phyloP scores from a whole-genome alignment of 2,888 invertebrate genomes.

The Stomorhina lunata region DNA sequence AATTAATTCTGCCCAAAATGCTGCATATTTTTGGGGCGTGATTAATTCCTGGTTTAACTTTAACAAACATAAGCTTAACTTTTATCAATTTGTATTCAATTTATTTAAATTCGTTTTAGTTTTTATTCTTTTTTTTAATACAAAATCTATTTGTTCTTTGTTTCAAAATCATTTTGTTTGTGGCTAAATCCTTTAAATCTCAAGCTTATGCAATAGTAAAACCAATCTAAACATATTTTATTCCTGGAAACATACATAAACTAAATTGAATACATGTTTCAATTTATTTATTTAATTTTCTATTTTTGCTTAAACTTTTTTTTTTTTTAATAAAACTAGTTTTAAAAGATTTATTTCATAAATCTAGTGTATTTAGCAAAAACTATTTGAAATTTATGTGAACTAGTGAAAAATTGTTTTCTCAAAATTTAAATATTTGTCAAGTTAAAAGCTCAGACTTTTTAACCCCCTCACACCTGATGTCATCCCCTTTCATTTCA shows the following conservation, averaged over 20 bases:
- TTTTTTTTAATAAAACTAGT: conserved; percentile 15
- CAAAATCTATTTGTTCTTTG: background rate
- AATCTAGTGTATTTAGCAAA: background rate
- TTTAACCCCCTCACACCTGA: too few relatives aligned
- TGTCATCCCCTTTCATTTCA: conserved; percentile 1
- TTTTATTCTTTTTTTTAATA: background rate
- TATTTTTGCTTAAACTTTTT: background rate
- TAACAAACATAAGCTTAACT: too few relatives aligned
- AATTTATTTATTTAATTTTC: background rate
- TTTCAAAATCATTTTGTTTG: background rate
- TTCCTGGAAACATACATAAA: background rate
- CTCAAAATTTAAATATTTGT: background rate
- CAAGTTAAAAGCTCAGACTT: too few relatives aligned
- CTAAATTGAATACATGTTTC: conserved; percentile 32
- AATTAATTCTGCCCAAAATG: too few relatives aligned
- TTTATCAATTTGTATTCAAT: too few relatives aligned
- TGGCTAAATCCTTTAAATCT: background rate
- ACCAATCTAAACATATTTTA: background rate
- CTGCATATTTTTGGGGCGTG: too few relatives aligned
- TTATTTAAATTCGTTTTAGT: too few relatives aligned
- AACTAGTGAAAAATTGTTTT: background rate
- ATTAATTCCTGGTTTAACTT: too few relatives aligned
- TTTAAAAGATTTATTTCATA: conserved; percentile 11
- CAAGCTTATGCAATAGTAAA: background rate
- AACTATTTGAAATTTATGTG: background rate